These are phyloP conservation scores for Ophion ventricosus DNA, from an alignment of 2,888 invertebrate species.

Conservation along the genomic window DNA sequence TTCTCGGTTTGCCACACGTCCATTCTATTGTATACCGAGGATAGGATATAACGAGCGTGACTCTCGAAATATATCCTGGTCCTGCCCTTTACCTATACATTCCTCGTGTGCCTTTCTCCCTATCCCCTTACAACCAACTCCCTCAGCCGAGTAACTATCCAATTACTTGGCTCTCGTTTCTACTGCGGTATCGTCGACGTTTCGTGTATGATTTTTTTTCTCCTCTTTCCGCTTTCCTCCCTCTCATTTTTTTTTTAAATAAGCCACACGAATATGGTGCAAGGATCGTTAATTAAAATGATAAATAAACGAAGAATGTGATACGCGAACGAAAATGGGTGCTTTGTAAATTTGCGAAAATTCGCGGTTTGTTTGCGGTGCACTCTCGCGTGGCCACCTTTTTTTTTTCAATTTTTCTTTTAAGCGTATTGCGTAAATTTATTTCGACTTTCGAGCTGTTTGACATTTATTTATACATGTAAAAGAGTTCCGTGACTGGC, in stretches of 20 bases:
- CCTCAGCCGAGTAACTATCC: constrained; percentile 34
- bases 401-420: too few species aligned
- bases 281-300: too few species aligned
- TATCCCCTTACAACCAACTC: neutral
- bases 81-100: neutral
- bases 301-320: too few species aligned
- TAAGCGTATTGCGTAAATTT: too few species aligned
- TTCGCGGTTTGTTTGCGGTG: too few species aligned
- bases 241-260: constrained; percentile 33
- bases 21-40: constrained; percentile 23
- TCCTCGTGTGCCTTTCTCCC: neutral
- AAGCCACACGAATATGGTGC: too few species aligned
- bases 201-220: constrained; percentile 28
- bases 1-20: constrained; percentile 25
- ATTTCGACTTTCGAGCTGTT: too few species aligned
- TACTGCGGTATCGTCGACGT: constrained; percentile 22
- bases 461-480: too few species aligned
- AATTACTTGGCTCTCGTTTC: constrained; percentile 57
- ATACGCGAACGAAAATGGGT: too few species aligned
- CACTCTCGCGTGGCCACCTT: too few species aligned
- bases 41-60: constrained; percentile 60
- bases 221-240: constrained; percentile 37
- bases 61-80: constrained; percentile 33
- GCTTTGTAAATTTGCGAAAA: too few species aligned
- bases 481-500: too few species aligned